phyloP scores from a whole-genome alignment of 2,797 vertebrate species.

The Platalea minor region DNA sequence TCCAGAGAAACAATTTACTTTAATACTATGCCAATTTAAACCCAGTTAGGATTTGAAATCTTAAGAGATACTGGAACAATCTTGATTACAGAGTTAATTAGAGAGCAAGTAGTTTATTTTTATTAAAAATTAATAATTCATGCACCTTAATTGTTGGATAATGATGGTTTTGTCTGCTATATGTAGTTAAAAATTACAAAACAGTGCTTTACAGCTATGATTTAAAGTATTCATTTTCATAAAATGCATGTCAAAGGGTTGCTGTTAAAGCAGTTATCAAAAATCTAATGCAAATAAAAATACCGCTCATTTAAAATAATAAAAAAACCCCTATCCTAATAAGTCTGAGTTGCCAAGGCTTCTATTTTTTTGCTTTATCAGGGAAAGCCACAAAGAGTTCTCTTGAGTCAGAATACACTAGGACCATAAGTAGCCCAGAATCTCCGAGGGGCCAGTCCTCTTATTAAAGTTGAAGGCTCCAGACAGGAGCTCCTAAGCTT shows the following conservation, averaged over 20 bases:
- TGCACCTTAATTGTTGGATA: neutral
- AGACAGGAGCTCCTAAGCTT: constrained; percentile 18
- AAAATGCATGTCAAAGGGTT: neutral
- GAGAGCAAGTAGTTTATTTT: neutral
- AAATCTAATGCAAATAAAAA: neutral
- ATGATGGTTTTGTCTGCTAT: neutral
- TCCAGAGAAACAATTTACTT: neutral
- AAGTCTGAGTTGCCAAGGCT: neutral
- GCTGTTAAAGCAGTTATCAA: neutral
- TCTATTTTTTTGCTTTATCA: neutral
- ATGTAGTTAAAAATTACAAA: neutral
- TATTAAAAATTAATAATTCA: constrained; percentile 27
- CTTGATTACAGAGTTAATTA: constrained; percentile 4
- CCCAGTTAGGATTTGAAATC: neutral
- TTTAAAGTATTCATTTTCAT: neutral
- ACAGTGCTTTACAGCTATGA: neutral
- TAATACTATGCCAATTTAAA: neutral
- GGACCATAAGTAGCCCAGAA: constrained; percentile 8
- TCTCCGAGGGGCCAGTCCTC: constrained; percentile 22
- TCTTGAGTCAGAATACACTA: constrained; percentile 4
- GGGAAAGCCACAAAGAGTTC: neutral
- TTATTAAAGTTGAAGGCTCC: constrained; percentile 26
- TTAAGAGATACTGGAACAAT: neutral
- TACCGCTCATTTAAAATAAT: neutral
- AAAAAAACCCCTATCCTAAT: neutral